Conservation (phyloP, 2,888 invertebrate species). For the Lycia hirtaria region DNA sequence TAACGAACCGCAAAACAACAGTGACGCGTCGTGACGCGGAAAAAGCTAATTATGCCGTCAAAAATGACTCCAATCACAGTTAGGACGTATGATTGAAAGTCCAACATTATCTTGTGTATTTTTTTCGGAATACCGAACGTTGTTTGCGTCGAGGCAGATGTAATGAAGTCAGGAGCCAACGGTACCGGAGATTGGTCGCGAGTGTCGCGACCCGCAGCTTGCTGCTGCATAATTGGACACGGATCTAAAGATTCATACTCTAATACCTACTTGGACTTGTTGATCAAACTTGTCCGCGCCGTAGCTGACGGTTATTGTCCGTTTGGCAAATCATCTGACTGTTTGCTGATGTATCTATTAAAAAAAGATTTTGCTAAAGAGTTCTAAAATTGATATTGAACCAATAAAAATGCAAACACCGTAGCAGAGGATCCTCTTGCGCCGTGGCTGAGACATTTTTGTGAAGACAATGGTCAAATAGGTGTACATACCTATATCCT, state of each 20-base stretch:
- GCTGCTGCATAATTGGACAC: conserved; percentile 18
- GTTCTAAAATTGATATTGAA: too few relatives aligned
- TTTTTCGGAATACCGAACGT: conserved; percentile 11
- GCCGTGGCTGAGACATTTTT: too few relatives aligned
- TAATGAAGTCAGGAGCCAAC: conserved; percentile 28
- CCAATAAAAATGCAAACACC: too few relatives aligned
- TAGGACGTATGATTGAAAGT: conserved; percentile 2
- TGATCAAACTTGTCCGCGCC: background rate
- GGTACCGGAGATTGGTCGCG: conserved; percentile 17
- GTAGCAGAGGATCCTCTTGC: too few relatives aligned
- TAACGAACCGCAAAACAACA: too few relatives aligned
- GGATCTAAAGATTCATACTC: conserved; percentile 1
- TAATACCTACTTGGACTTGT: background rate
- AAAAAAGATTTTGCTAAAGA: too few relatives aligned
- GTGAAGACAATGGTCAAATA: too few relatives aligned
- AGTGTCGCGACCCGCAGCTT: background rate
- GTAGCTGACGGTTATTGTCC: too few relatives aligned
- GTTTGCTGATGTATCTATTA: too few relatives aligned
- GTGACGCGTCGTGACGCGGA: too few relatives aligned
- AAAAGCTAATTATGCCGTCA: background rate
- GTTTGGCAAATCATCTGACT: too few relatives aligned
- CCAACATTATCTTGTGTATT: conserved; percentile 1
- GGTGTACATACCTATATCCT: too few relatives aligned
- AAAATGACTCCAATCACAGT: conserved; percentile 1
- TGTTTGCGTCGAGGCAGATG: conserved; percentile 17